Conservation (phyloP, 1,140 invertebrate species). For the Conus ventricosus region DNA sequence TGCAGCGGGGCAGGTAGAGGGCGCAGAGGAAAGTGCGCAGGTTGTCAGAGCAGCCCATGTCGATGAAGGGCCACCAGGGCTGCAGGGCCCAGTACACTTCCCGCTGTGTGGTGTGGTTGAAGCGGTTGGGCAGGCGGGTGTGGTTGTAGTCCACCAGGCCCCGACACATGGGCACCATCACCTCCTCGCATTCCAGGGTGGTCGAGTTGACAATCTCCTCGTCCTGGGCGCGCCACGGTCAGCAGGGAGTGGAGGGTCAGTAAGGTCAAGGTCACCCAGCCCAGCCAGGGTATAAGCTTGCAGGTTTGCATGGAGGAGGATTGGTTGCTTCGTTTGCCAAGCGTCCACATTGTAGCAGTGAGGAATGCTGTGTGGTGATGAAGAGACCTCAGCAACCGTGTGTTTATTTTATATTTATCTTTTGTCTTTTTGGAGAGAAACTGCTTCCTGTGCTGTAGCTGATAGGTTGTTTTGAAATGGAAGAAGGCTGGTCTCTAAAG, state of each 20-base stretch:
- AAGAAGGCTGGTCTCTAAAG: too few relatives aligned
- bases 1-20: slow-evolving; percentile 47
- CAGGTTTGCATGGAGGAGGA: background rate
- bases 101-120: slow-evolving; percentile 35
- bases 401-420: too few relatives aligned
- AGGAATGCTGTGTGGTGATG: too few relatives aligned
- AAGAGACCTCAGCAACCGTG: too few relatives aligned
- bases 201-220: slow-evolving; percentile 24
- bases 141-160: slow-evolving; percentile 46
- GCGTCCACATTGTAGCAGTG: too few relatives aligned
- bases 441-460: too few relatives aligned
- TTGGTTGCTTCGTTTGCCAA: too few relatives aligned
- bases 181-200: slow-evolving; percentile 28
- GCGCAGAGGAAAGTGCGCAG: slow-evolving; percentile 49
- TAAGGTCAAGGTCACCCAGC: background rate
- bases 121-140: slow-evolving; percentile 52
- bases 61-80: slow-evolving; percentile 57
- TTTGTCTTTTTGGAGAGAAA: too few relatives aligned
- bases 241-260: background rate
- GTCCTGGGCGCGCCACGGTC: background rate
- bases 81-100: slow-evolving; percentile 54
- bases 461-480: too few relatives aligned
- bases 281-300: slow-evolving; percentile 48
- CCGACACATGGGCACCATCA: slow-evolving; percentile 54
- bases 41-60: slow-evolving; percentile 52